phyloP scores from a whole-genome alignment of 1,140 invertebrate genomes.

The Brachionus calyciflorus region DNA sequence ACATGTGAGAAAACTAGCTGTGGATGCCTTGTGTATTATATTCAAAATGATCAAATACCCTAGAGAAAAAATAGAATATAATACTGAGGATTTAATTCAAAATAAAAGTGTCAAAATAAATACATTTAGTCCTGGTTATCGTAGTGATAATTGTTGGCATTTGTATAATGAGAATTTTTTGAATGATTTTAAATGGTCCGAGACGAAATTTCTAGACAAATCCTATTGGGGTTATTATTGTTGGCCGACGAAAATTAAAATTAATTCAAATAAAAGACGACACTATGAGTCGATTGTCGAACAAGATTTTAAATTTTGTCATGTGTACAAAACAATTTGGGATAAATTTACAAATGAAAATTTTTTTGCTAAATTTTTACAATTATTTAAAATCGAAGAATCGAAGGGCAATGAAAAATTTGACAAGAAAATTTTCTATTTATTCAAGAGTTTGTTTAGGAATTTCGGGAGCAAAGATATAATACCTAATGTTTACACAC shows the following conservation, averaged over 20 bases:
- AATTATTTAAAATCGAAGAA: constrained; percentile 77
- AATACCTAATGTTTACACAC: constrained; percentile 66
- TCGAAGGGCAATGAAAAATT: constrained; percentile 81
- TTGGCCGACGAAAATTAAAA: constrained; percentile 70
- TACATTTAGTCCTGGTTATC: neutral
- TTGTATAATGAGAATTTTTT: constrained; percentile 29
- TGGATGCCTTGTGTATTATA: constrained; percentile 30
- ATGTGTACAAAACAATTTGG: no score
- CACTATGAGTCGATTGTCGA: no score
- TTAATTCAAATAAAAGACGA: constrained; percentile 17
- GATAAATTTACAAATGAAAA: constrained; percentile 61
- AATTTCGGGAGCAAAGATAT: constrained; percentile 69
- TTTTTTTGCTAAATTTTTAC: constrained; percentile 72
- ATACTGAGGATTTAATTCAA: neutral
- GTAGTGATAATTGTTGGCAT: constrained; percentile 35
- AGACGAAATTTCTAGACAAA: constrained; percentile 67
- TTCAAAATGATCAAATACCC: constrained; percentile 35
- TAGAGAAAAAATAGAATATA: neutral
- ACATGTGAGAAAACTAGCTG: constrained; percentile 27
- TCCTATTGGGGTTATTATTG: constrained; percentile 73
- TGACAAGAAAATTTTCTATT: constrained; percentile 65
- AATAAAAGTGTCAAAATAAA: neutral
- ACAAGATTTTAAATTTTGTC: no score
- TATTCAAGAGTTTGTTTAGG: constrained; percentile 77
- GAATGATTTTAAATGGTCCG: neutral